Evolutionary conservation across 2,888 invertebrate genomes (phyloP).

Genomic region (Drosophila mayaguana): DNA sequence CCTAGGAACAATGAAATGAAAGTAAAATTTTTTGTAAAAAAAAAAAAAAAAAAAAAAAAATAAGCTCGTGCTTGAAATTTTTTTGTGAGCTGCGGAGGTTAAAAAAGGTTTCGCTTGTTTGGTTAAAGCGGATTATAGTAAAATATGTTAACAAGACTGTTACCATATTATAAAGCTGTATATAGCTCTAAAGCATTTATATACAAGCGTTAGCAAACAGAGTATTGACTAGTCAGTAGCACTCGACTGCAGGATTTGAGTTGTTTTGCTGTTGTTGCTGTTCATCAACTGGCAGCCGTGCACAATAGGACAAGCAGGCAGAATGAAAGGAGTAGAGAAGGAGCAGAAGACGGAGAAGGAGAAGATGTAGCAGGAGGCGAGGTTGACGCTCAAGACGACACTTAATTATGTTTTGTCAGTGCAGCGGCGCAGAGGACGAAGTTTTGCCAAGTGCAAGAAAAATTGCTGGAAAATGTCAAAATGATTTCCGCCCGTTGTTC

Average conservation of each 20-base stretch:
- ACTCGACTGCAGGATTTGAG: neutral
- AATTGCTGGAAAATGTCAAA: conserved; percentile 71
- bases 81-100: too few relatives aligned
- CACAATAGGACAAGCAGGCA: neutral
- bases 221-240: neutral
- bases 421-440: conserved; percentile 36
- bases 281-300: conserved; percentile 50
- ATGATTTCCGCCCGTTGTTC: conserved; percentile 61
- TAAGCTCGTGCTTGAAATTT: too few relatives aligned
- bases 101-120: too few relatives aligned
- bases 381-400: conserved; percentile 66
- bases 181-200: too few relatives aligned
- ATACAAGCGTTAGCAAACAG: neutral
- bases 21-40: neutral
- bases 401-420: conserved; percentile 71
- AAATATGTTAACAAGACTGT: too few relatives aligned
- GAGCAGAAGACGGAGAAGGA: neutral
- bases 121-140: too few relatives aligned
- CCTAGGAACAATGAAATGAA: neutral
- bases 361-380: neutral
- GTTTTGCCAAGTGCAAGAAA: conserved; percentile 54
- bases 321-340: neutral
- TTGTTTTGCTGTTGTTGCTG: conserved; percentile 19
- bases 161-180: too few relatives aligned
- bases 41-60: neutral